These are phyloP conservation scores for Terebella lapidaria DNA, from an alignment of 2,888 invertebrate species.

Conservation along the genomic window DNA sequence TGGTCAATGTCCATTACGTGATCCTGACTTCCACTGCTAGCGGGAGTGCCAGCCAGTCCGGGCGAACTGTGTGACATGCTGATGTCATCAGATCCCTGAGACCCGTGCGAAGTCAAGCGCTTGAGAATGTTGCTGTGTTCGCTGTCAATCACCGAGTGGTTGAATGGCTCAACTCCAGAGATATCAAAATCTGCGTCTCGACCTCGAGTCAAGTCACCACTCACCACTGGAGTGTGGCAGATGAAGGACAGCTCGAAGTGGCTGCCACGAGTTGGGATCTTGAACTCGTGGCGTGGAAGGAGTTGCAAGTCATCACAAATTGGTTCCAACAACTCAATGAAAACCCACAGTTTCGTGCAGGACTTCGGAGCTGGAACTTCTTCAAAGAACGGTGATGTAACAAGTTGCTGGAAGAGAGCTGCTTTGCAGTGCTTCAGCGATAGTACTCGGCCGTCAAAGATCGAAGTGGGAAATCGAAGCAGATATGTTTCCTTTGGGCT, in stretches of 20 bases:
- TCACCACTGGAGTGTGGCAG: neutral
- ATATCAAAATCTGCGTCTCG: neutral
- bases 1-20: too few species aligned
- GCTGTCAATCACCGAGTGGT: too few species aligned
- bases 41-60: too few species aligned
- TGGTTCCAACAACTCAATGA: neutral
- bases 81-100: too few species aligned
- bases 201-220: neutral
- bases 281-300: neutral
- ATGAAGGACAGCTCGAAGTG: neutral
- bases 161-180: neutral
- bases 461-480: neutral
- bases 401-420: neutral
- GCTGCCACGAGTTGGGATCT: neutral
- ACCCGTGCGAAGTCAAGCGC: too few species aligned
- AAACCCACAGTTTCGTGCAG: neutral
- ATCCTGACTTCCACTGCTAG: too few species aligned
- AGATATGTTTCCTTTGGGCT: neutral
- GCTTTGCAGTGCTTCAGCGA: neutral
- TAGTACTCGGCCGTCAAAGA: neutral
- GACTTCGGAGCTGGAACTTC: neutral
- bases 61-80: too few species aligned
- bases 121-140: too few species aligned
- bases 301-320: neutral
- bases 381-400: neutral